Evolutionary conservation across 2,797 vertebrate species (phyloP), one percentile per base, ranked within the genome.

Genomic region (Siniperca undulata): DNA sequence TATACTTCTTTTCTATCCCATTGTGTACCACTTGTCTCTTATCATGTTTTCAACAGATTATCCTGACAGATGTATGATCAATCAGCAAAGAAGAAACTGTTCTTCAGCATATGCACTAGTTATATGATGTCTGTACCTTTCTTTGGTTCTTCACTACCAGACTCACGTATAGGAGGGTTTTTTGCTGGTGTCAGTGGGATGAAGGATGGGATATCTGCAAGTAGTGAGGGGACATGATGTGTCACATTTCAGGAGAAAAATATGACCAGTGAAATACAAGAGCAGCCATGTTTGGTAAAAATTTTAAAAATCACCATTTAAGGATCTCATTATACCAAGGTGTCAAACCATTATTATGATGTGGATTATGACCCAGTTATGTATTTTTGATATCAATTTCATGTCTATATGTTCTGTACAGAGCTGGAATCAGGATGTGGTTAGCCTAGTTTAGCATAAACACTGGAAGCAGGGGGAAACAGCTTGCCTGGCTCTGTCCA

Each of bases 171-270:
- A 44, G 70, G 70, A 68, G n/a, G 87, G 71, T 81, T 94, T 91
- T 93, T 96, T 80, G 93, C 82, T 59, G 94, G 80, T 36, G 90
- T 93, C 55, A 95, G 95, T 80, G 92, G 88, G 81, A 95, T 95
- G 70, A 94, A 92, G 77, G 95, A 94, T 73, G 96, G 94, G 55
- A 96, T 93, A 82, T 97, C 96, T 44, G 96, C 94, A 84, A 97
- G 96, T 60, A 94, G 94, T 78, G 95, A 93, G 53, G 95, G 95
- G 84, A 95, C 93, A 88, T 96, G 95, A 81, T 96, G 92, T 71
- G 92, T 93, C 69, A 94, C 84, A 84, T 96, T 97, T 99, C 94
- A 86, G 91, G 94, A 81, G 59, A 82, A 83, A 74, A 85, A 81
- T 12, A 53, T 62, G 19, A 70, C 17, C 2, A 59, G 34, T 79